Base-by-base conservation (phyloP, 1,140 invertebrate species). In the Sinonovacula constricta region DNA sequence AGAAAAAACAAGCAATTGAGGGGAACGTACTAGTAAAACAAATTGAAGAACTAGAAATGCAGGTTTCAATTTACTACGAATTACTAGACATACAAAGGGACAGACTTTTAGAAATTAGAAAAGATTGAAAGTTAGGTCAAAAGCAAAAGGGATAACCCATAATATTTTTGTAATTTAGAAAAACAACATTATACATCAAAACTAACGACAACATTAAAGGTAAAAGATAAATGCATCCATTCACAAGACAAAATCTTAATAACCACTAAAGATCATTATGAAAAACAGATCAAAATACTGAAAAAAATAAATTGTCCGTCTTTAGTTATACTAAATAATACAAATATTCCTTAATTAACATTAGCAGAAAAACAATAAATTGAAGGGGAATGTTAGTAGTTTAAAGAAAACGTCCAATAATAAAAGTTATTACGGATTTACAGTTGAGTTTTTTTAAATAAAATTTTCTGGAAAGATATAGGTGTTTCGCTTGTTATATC, bases 81-180 rank as follows among this genome's bases (percentile, higher is more conserved):
- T 30, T 24, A 22, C 28, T 0, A 31, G 15, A 33, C 4, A 54
- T 59, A 67, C 45, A 67, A 72, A 7, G 51, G 26, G 22, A 59
- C 10, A 15, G 31, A 51, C 39, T 67, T 14, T 22, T 3, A 30
- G 22, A 71, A 68, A 45, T 62, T 14, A 71, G 62, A 34, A 36
- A 72, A 45, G 69, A 49, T 12, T 53, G 12, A 30, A 71, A 28
- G 62, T 79, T 79, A 53, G 66, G 49, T 49, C 57, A 60, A 45
- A 15, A 63, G 12, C 56, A 79, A 63, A 62, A 63, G 5, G 24
- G 57, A 54, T 70, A 70, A 53, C 63, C 51, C 59, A 81, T n/a
- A 68, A 72, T 15, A 72, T 76, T 66, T 70, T 71, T 49, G 71
- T 59, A 71, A 69, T 30, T 59, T 81, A 51, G 79, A n/a, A 14